phyloP scores from a whole-genome alignment of 2,797 vertebrate genomes.

The Babyrousa celebensis region DNA sequence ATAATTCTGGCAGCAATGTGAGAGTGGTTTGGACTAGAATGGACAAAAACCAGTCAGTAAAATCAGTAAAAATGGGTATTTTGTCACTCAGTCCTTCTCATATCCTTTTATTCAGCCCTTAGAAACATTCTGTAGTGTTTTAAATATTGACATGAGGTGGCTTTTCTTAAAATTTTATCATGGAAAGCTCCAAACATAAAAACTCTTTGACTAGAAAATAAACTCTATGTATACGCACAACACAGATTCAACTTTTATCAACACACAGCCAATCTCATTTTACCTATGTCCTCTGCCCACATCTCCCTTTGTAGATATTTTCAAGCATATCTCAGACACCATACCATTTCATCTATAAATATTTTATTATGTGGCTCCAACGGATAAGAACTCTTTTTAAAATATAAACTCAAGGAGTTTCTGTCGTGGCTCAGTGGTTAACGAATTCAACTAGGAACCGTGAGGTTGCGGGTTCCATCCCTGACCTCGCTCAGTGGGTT shows the following conservation, averaged over 20 bases:
- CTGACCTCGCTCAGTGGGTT: too few relatives aligned
- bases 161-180: conserved; percentile 51
- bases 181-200: conserved; percentile 15
- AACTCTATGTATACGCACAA: background rate
- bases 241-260: background rate
- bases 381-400: conserved; percentile 20
- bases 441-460: too few relatives aligned
- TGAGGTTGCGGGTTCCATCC: too few relatives aligned
- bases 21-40: background rate
- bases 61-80: background rate
- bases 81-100: background rate
- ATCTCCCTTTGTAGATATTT: background rate
- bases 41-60: background rate
- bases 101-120: background rate
- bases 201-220: background rate
- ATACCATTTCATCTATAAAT: conserved; percentile 47
- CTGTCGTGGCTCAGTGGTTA: too few relatives aligned
- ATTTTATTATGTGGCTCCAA: conserved; percentile 28
- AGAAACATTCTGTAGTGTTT: conserved; percentile 20
- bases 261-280: background rate
- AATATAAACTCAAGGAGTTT: background rate
- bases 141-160: background rate
- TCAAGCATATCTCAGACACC: conserved; percentile 52
- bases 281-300: background rate
- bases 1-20: background rate